These are phyloP conservation scores for Saccostrea glomerata DNA, from an alignment of 1,140 invertebrate genomes.

Conservation along the genomic window DNA sequence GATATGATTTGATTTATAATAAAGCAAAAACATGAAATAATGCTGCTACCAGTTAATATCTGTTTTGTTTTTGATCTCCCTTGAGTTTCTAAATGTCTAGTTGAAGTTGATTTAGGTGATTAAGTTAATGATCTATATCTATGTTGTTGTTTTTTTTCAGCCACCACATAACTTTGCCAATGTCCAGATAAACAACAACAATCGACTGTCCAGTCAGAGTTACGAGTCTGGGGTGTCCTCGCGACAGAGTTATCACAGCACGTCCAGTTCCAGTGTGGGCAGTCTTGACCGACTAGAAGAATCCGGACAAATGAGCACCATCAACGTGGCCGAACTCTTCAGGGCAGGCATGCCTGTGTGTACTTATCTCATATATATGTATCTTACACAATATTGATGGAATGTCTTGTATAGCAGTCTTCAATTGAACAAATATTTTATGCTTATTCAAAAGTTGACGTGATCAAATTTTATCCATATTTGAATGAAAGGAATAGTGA, in stretches of 20 bases:
- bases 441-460: too few relatives aligned
- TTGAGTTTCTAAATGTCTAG: neutral
- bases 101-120: neutral
- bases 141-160: constrained; percentile 48
- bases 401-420: too few relatives aligned
- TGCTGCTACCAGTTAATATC: neutral
- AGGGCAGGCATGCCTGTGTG: constrained; percentile 82
- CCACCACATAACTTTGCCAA: constrained; percentile 69
- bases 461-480: too few relatives aligned
- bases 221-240: constrained; percentile 80
- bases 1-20: constrained; percentile 18
- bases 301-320: constrained; percentile 76
- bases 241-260: constrained; percentile 82
- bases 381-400: too few relatives aligned
- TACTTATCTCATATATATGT: constrained; percentile 38
- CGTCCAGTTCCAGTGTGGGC: constrained; percentile 81
- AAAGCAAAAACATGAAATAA: constrained; percentile 18
- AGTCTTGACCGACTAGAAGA: constrained; percentile 80
- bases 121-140: neutral
- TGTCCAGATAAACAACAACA: constrained; percentile 72
- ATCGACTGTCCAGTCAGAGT: constrained; percentile 80
- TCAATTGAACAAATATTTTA: too few relatives aligned
- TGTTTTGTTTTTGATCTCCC: neutral
- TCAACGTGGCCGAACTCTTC: constrained; percentile 83
- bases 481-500: too few relatives aligned